Evolutionary conservation across 2,113 vertebrate genomes (phyloP).

Genomic region (Apistogramma diplotaenia): DNA sequence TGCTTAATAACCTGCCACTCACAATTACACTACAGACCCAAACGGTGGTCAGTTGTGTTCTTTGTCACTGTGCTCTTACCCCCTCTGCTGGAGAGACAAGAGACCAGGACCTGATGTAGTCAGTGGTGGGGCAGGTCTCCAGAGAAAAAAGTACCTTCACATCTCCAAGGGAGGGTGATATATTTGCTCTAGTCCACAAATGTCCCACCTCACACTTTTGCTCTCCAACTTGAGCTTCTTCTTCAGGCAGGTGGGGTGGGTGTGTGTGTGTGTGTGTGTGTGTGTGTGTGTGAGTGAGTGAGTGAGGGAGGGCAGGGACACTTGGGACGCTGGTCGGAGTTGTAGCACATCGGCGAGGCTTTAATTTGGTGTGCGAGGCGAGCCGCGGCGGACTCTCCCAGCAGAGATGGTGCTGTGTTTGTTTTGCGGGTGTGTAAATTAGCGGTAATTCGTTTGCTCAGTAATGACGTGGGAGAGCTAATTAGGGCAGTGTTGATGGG

Average conservation of each 20-base stretch:
- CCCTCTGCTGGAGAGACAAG: conserved; percentile 67
- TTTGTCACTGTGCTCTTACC: conserved; percentile 54
- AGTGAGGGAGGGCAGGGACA: not conserved
- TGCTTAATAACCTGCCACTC: conserved; percentile 36
- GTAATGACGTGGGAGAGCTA: conserved; percentile 80
- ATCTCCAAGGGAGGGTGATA: not conserved
- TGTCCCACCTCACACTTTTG: not conserved
- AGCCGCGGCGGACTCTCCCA: conserved; percentile 58
- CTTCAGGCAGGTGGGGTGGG: not conserved
- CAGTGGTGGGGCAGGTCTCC: not conserved
- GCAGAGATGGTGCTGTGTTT: conserved; percentile 74
- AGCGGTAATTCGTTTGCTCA: conserved; percentile 80
- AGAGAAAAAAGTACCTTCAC: not conserved
- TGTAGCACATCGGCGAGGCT: conserved; percentile 37
- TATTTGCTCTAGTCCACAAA: not conserved
- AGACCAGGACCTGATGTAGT: conserved; percentile 17
- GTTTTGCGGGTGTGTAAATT: conserved; percentile 80
- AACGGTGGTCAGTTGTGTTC: conserved; percentile 37
- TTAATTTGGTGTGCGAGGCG: conserved; percentile 54
- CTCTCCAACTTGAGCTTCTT: not conserved
- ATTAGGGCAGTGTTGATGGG: conserved; percentile 80
- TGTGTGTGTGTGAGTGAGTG: not conserved
- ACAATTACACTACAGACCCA: not conserved
- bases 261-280: not conserved
- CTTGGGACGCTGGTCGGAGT: conserved; percentile 20